Evolutionary conservation across 2,113 vertebrate species (phyloP).

Genomic region (Dascyllus trimaculatus): DNA sequence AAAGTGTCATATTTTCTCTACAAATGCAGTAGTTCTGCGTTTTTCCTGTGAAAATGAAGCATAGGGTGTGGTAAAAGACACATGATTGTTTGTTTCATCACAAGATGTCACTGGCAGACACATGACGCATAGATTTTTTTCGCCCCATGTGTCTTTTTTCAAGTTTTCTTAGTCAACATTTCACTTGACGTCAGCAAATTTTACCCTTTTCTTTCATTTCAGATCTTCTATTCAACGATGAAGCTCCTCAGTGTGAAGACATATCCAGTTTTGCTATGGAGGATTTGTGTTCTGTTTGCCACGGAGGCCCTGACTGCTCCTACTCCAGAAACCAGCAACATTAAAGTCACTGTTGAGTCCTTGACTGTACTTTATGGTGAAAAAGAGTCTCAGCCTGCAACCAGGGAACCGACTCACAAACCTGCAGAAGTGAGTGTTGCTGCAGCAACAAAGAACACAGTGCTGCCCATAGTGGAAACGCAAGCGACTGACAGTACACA

Average conservation of each 20-base stretch:
- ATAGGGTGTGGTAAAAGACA: constrained; percentile 40
- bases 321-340: background rate
- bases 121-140: constrained; percentile 17
- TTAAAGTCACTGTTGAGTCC: background rate
- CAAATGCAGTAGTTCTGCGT: background rate
- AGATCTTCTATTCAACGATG: constrained; percentile 53
- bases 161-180: background rate
- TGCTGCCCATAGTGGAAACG: background rate
- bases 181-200: background rate
- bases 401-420: background rate
- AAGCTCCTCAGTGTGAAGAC: constrained; percentile 19
- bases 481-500: background rate
- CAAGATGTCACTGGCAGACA: constrained; percentile 9
- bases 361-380: background rate
- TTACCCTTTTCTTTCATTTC: constrained; percentile 42
- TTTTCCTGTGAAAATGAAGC: constrained; percentile 12
- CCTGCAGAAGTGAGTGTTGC: background rate
- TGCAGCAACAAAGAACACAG: background rate
- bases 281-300: constrained; percentile 20
- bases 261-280: constrained; percentile 39
- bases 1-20: background rate
- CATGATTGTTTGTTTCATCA: constrained; percentile 53
- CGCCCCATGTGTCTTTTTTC: background rate
- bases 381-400: background rate
- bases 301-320: constrained; percentile 9